Base-by-base conservation (phyloP, 2,797 vertebrate species). In the Anguilla marmorata region DNA sequence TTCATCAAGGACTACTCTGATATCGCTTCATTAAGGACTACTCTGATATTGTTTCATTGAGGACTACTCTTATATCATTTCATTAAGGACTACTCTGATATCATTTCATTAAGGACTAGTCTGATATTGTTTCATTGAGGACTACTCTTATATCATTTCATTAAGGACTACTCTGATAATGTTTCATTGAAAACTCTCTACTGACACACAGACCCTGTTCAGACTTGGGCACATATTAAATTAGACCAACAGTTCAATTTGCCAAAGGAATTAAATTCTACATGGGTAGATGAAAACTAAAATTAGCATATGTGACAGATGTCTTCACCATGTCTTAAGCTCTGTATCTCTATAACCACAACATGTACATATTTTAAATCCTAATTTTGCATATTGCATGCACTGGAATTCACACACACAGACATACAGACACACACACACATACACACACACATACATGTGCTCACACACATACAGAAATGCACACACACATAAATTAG, bases 381-480 rank as follows among this genome's bases (percentile, higher is more conserved):
- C 63, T 69, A n/a, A 76, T 76, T 76, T 37, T 33, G 30, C 72
- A 37, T 76, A 12, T 37, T 37, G 27, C 37, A 76, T 76, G 72
- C 27, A 16, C 27, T 33, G 72, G 12, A 33, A 30, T 37, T 76
- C n/a, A 27, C 66, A 37, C 72, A 76, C 72, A 76, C 12, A 69
- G 3, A 60, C 58, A 19, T 21, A 60, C 19, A 66, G 24, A n/a
- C 21, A 27, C 1, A 33, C 74, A 79, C 50, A 86, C 72, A 66
- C 37, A 66, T 58, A 14, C 66, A 86, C 86, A 41, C 52, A 54
- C 69, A 56, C 14, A 76, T n/a, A 86, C 33, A 85, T 56, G 63
- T 8, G 16, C 21, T 7, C 1, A 19, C 74, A 41, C 30, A 56
- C 30, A 79, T 9, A 80, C 19, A 80, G 14, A 52, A 27, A n/a